A percentile compares a stretch with the other conserved stretches of the same genome.
Conservation (phyloP, 2,113 vertebrate genomes). For the Hirundichthys speculiger region DNA sequence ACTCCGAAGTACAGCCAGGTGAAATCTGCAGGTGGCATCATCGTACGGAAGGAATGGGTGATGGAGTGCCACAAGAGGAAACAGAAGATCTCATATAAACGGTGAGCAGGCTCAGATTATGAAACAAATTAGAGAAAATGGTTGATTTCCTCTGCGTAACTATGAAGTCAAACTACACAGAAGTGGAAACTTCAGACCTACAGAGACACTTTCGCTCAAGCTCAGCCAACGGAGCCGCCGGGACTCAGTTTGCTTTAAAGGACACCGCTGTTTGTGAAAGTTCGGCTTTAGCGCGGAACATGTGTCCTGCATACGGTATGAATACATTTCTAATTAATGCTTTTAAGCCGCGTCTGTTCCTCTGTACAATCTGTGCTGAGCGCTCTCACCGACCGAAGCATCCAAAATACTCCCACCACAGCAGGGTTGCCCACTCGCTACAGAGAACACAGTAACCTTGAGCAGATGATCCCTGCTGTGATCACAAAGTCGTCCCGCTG, state of each 20-base stretch:
- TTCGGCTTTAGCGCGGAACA: neutral
- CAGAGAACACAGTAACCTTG: constrained; percentile 60
- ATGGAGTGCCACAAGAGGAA: constrained; percentile 87
- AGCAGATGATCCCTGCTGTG: constrained; percentile 59
- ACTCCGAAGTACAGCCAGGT: constrained; percentile 94
- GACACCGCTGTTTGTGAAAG: neutral
- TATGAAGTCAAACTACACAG: neutral
- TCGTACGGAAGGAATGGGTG: constrained; percentile 90
- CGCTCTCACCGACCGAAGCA: constrained; percentile 54
- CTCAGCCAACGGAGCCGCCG: constrained; percentile 12
- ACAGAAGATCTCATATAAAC: constrained; percentile 83
- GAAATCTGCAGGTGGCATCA: constrained; percentile 86
- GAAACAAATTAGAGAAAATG: neutral
- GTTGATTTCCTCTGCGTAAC: fast-evolving
- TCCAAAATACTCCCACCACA: constrained; percentile 48
- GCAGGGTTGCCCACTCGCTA: constrained; percentile 32
- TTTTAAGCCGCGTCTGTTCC: constrained; percentile 21
- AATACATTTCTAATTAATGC: constrained; percentile 42
- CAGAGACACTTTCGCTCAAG: neutral
- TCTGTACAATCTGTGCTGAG: constrained; percentile 12
- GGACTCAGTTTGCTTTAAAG: constrained; percentile 2
- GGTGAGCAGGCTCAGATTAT: constrained; percentile 66
- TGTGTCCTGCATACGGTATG: neutral
- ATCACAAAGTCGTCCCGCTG: constrained; percentile 49
- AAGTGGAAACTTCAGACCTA: neutral